Percentiles rank a stretch among this genome's conserved stretches.
Conservation (phyloP, 1,140 invertebrate genomes). For the Drosophila bifasciata region DNA sequence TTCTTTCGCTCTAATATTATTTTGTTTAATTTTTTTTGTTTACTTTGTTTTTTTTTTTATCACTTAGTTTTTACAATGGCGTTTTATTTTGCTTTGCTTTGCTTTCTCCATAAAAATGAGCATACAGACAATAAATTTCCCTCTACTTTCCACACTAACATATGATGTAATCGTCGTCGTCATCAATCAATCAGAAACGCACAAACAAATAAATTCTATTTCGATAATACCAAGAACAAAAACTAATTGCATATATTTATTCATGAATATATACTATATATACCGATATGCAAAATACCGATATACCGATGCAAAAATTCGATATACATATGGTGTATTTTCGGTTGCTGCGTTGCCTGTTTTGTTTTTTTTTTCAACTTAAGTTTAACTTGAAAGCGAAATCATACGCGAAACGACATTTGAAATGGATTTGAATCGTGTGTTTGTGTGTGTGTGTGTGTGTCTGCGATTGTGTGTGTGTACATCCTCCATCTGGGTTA, state of each 20-base stretch:
- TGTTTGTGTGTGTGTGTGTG: conserved; percentile 14
- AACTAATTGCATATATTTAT: conserved; percentile 65
- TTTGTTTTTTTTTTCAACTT: conserved; percentile 49
- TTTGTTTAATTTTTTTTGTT: conserved; percentile 70
- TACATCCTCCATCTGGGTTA: too few species aligned
- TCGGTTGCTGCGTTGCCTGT: conserved; percentile 30
- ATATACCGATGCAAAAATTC: conserved; percentile 23
- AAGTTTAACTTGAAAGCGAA: conserved; percentile 73
- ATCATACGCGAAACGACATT: conserved; percentile 62
- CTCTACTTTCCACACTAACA: conserved; percentile 27
- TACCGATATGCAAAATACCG: conserved; percentile 30
- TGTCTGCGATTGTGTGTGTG: neutral
- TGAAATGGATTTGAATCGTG: conserved; percentile 39
- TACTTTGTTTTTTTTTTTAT: conserved; percentile 65
- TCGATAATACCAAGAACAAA: conserved; percentile 57
- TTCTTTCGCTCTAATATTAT: conserved; percentile 57
- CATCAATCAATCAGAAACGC: conserved; percentile 52
- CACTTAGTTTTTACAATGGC: conserved; percentile 84
- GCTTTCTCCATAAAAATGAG: conserved; percentile 61
- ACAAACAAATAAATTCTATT: conserved; percentile 69
- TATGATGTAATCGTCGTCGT: conserved; percentile 14
- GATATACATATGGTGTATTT: conserved; percentile 33
- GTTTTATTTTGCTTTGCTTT: conserved; percentile 62
- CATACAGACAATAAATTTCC: conserved; percentile 51
- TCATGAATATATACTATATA: conserved; percentile 33